Evolutionary conservation across 1,140 invertebrate species (phyloP).

Genomic region (Aplysia californica): DNA sequence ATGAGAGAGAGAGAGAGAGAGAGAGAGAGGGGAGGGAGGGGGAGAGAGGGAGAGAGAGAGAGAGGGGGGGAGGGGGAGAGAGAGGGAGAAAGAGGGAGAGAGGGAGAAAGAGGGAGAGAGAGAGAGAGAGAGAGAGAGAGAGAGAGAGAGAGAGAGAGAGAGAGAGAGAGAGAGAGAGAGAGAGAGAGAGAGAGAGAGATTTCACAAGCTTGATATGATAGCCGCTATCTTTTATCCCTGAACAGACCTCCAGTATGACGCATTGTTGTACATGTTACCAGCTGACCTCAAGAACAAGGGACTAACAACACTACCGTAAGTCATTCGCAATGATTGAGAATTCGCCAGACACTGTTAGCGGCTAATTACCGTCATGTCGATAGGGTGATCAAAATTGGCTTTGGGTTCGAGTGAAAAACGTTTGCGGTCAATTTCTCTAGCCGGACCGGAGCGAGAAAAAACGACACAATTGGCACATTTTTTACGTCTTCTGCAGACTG

Average conservation of each 20-base stretch:
- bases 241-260: neutral
- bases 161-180: slow-evolving; percentile 15
- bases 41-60: neutral
- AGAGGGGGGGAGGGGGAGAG: neutral
- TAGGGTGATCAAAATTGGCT: no score
- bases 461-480: no score
- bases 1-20: neutral
- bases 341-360: neutral
- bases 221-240: neutral
- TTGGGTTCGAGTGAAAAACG: no score
- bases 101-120: neutral
- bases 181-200: neutral
- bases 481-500: no score
- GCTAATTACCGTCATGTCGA: no score
- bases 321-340: neutral
- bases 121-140: neutral
- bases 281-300: neutral
- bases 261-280: neutral
- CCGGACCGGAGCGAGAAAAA: no score
- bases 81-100: neutral
- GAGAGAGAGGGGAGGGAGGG: neutral
- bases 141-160: neutral
- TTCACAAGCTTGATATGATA: neutral
- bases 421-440: no score
- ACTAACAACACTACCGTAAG: neutral